These are phyloP conservation scores for Hoplodrina ambigua DNA, from an alignment of 2,888 invertebrate species.

Conservation along the genomic window DNA sequence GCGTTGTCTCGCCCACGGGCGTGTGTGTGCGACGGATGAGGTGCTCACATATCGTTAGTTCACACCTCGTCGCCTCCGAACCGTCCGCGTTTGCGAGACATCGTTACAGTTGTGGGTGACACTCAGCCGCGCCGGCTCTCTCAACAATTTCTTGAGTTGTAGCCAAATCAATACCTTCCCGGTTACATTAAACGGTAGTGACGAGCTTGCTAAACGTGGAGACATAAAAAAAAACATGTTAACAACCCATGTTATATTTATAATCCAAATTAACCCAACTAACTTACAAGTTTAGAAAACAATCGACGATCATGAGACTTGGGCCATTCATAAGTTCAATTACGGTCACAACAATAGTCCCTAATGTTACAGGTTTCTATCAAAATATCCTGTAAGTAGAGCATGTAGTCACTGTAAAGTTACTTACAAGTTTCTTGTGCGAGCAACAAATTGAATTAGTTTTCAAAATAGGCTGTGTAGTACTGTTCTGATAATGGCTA, in stretches of 20 bases:
- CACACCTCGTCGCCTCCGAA: conserved; percentile 79
- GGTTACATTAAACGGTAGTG: neutral
- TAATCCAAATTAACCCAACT: neutral
- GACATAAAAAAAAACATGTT: neutral
- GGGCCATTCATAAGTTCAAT: conserved; percentile 7
- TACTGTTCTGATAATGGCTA: conserved; percentile 10
- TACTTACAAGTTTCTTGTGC: conserved; percentile 31
- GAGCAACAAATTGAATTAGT: conserved; percentile 29
- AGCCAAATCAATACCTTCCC: conserved; percentile 10
- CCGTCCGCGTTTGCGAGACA: conserved; percentile 61
- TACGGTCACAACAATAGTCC: conserved; percentile 25
- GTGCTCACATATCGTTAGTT: conserved; percentile 83
- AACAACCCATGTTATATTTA: neutral
- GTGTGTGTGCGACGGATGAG: conserved; percentile 76
- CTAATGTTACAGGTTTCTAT: conserved; percentile 28
- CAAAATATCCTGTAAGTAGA: conserved; percentile 43
- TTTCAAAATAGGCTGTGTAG: conserved; percentile 14
- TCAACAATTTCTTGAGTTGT: conserved; percentile 29
- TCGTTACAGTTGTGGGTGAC: conserved; percentile 56
- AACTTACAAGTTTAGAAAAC: too few relatives aligned
- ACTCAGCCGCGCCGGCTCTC: conserved; percentile 48
- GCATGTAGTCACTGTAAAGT: conserved; percentile 26
- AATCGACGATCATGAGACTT: too few relatives aligned
- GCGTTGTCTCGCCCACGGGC: conserved; percentile 76
- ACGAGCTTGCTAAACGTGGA: neutral